Conservation (phyloP, 2,113 vertebrate genomes). For the crab-eating macaque (Macaca fascicularis) region DNA sequence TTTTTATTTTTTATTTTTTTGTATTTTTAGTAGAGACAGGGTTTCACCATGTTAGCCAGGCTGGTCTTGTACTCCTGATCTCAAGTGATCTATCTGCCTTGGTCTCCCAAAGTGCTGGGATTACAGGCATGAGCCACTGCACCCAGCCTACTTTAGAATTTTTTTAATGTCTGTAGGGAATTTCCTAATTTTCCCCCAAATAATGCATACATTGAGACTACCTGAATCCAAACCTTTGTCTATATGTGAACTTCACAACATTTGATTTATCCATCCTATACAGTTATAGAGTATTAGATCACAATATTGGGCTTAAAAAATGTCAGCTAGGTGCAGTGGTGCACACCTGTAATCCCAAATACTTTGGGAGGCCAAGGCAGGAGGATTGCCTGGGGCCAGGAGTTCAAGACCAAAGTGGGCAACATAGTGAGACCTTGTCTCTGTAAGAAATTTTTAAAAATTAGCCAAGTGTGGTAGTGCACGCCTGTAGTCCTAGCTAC, state of each 20-base stretch:
- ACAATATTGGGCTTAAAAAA: neutral
- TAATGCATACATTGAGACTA: neutral
- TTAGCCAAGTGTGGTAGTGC: too few species aligned
- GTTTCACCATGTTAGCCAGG: too few species aligned
- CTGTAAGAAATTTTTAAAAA: too few species aligned
- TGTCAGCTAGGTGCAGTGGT: neutral
- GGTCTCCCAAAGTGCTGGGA: too few species aligned
- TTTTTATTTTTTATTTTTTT: too few species aligned
- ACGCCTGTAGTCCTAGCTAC: too few species aligned
- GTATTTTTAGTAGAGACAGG: too few species aligned
- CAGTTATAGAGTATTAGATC: neutral
- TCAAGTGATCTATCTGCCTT: too few species aligned
- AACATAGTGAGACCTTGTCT: neutral
- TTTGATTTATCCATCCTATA: neutral
- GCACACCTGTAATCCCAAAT: neutral
- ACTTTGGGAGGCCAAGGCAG: neutral
- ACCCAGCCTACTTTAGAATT: neutral
- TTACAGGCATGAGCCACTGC: too few species aligned
- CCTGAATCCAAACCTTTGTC: neutral
- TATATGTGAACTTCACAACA: neutral
- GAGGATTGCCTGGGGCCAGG: neutral
- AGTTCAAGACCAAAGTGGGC: neutral
- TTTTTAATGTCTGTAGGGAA: slow-evolving; percentile 11
- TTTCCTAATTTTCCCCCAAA: neutral
- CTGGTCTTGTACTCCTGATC: too few species aligned